These are phyloP conservation scores for Anas capensis DNA, from an alignment of 2,797 vertebrate species.

Conservation along the genomic window DNA sequence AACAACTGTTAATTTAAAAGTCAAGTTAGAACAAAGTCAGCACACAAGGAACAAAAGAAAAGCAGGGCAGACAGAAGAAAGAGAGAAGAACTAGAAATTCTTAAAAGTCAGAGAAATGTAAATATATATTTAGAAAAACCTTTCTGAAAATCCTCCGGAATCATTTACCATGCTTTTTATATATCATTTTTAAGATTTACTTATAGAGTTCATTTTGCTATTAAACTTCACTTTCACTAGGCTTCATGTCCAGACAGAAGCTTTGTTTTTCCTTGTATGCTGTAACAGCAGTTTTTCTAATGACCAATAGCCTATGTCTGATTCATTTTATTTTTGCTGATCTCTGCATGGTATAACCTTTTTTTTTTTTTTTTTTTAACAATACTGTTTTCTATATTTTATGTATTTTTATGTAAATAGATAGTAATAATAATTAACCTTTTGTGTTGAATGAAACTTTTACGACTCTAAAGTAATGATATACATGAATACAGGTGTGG, in stretches of 20 bases:
- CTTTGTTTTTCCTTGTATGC: not conserved
- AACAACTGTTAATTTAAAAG: not conserved
- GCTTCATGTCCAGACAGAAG: not conserved
- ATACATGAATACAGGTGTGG: not conserved
- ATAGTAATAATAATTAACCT: not conserved
- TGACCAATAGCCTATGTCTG: not conserved
- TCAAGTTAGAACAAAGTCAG: not conserved
- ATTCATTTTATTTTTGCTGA: not conserved
- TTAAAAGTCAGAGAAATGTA: not conserved
- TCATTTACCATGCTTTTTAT: not conserved
- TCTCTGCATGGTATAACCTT: not conserved
- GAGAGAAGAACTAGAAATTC: not conserved
- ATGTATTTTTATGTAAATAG: not conserved
- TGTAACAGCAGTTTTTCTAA: not conserved
- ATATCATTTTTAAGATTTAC: not conserved
- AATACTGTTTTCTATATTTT: not conserved
- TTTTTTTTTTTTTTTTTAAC: not conserved
- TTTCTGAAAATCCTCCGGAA: not conserved
- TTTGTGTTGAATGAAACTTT: not conserved
- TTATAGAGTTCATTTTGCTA: not conserved
- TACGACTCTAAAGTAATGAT: not conserved
- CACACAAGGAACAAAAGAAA: not conserved
- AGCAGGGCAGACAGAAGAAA: not conserved
- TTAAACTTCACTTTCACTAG: not conserved
- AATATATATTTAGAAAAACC: not conserved